Conservation (phyloP, 2,888 invertebrate genomes). For the Vesta saturnalis region DNA sequence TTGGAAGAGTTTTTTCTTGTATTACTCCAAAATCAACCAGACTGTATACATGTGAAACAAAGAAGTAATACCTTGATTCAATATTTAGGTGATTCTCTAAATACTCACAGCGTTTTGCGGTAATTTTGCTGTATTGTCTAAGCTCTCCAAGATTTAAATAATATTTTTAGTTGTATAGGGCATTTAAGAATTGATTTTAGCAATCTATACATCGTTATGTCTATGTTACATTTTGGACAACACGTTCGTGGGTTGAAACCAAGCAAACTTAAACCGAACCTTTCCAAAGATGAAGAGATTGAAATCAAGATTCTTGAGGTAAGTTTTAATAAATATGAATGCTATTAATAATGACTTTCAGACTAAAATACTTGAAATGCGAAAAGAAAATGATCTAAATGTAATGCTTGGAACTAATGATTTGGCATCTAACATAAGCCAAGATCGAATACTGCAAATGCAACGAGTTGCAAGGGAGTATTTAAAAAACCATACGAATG, state of each 20-base stretch:
- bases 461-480: constrained; percentile 56
- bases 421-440: constrained; percentile 53
- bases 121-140: constrained; percentile 39
- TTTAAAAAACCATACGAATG: constrained; percentile 54
- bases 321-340: not conserved
- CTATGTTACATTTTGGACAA: constrained; percentile 59
- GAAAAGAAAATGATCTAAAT: constrained; percentile 55
- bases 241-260: constrained; percentile 52
- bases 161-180: constrained; percentile 57
- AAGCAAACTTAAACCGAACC: constrained; percentile 43
- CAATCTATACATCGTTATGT: constrained; percentile 57
- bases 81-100: constrained; percentile 57
- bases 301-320: constrained; percentile 23
- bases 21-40: constrained; percentile 45
- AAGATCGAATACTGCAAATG: constrained; percentile 56
- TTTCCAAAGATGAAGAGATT: constrained; percentile 45
- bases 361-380: constrained; percentile 52
- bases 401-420: constrained; percentile 57
- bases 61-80: constrained; percentile 57
- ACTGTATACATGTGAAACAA: constrained; percentile 47
- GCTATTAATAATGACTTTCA: constrained; percentile 38
- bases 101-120: constrained; percentile 56
- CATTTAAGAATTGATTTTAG: constrained; percentile 57
- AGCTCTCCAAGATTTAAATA: constrained; percentile 24
- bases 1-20: constrained; percentile 58